Evolutionary conservation across 1,140 invertebrate genomes (phyloP).

Genomic region (Pararge aegeria): DNA sequence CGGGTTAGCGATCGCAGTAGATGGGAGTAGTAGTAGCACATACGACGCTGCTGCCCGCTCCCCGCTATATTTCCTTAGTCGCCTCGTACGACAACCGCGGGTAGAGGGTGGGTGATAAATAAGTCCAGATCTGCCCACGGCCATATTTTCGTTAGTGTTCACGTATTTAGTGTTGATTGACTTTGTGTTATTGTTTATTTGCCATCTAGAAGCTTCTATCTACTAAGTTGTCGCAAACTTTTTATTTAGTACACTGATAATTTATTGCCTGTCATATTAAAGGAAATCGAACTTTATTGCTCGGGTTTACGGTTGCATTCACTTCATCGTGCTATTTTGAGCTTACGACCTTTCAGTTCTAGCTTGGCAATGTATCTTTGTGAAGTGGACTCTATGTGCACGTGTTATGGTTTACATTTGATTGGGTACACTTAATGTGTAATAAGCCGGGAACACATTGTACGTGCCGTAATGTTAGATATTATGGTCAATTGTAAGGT

Average conservation of each 20-base stretch:
- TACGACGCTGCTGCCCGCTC: too few relatives aligned
- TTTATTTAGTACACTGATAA: neutral
- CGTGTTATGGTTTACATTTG: neutral
- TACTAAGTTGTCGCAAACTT: neutral
- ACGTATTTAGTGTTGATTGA: neutral
- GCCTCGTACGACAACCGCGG: too few relatives aligned
- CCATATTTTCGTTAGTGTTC: too few relatives aligned
- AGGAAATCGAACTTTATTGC: neutral
- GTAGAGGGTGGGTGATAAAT: too few relatives aligned
- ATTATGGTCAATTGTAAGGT: constrained; percentile 21
- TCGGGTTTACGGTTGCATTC: neutral
- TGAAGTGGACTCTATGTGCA: neutral
- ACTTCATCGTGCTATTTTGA: neutral
- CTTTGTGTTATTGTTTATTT: neutral
- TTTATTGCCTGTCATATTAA: neutral
- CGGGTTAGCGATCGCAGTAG: too few relatives aligned
- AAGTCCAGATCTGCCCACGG: too few relatives aligned
- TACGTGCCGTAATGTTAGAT: constrained; percentile 17
- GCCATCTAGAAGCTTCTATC: neutral
- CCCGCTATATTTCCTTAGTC: too few relatives aligned
- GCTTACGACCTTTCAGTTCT: neutral
- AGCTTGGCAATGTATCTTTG: neutral
- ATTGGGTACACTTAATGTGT: neutral
- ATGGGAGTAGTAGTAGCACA: too few relatives aligned
- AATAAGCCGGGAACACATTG: constrained; percentile 10